Evolutionary conservation across 2,888 invertebrate species (phyloP).

Genomic region (Drosophila mayaguana): DNA sequence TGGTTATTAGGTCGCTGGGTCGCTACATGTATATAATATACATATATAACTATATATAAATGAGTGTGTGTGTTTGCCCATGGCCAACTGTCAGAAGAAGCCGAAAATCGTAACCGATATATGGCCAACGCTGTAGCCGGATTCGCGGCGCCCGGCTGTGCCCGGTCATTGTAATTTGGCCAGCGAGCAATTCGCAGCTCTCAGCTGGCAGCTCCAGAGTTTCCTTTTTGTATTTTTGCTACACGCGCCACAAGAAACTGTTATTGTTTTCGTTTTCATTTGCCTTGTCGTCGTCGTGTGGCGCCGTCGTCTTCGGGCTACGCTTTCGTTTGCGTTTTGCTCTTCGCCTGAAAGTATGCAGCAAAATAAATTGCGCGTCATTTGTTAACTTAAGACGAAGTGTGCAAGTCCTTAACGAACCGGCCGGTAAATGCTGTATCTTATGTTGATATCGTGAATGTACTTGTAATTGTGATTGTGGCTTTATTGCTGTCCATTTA

Average conservation of each 20-base stretch:
- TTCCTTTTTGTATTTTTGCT: not conserved
- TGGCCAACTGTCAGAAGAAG: conserved; percentile 48
- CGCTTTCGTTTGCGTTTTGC: not conserved
- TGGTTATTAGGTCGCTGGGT: conserved; percentile 54
- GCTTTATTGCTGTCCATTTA: not conserved
- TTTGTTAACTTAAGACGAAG: conserved; percentile 9
- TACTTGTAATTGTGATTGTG: not conserved
- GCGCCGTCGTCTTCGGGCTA: not conserved
- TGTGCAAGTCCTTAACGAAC: conserved; percentile 2
- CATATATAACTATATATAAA: not conserved
- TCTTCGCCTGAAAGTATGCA: conserved; percentile 13
- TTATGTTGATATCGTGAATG: conserved; percentile 1
- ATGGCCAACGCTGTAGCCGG: conserved; percentile 46
- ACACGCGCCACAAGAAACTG: conserved; percentile 10
- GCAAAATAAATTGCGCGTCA: conserved; percentile 16
- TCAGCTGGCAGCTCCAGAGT: not conserved
- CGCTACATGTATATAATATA: conserved; percentile 8
- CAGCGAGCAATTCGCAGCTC: conserved; percentile 35
- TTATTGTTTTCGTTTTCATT: conserved; percentile 14
- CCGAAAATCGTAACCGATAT: conserved; percentile 53
- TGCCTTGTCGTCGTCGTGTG: not conserved
- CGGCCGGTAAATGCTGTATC: conserved; percentile 10
- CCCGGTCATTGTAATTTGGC: conserved; percentile 30
- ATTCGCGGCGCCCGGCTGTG: conserved; percentile 52
- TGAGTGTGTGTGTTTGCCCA: conserved; percentile 32